phyloP scores from a whole-genome alignment of 2,797 vertebrate species.

The Cryptoblepharus egeriae region DNA sequence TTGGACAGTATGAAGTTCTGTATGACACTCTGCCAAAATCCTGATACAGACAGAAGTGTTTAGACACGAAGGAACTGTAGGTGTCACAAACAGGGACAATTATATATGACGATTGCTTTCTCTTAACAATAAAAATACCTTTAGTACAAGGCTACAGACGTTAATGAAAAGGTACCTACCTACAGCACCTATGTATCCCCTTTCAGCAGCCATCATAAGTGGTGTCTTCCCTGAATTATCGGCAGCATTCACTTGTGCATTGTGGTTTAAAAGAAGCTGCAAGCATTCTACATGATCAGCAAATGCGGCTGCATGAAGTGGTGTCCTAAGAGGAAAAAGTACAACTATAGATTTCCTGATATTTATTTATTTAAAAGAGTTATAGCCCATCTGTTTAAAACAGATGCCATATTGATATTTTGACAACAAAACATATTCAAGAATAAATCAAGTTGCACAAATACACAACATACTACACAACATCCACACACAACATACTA shows the following conservation, averaged over 20 bases:
- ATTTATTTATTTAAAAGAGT: too few species aligned
- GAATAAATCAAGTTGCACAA: neutral
- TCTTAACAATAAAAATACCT: neutral
- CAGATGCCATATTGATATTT: too few species aligned
- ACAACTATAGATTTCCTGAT: neutral
- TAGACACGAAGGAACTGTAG: neutral
- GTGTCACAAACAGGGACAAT: neutral
- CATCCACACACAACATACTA: neutral
- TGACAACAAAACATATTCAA: too few species aligned
- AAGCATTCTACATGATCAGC: slow-evolving; percentile 89
- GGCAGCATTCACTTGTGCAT: slow-evolving; percentile 81
- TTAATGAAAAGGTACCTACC: slow-evolving; percentile 75
- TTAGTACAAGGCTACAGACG: fast-evolving
- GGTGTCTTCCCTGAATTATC: slow-evolving; percentile 86
- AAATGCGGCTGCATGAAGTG: slow-evolving; percentile 93
- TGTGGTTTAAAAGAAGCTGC: slow-evolving; percentile 90
- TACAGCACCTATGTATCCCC: slow-evolving; percentile 82
- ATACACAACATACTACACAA: too few species aligned
- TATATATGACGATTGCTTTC: neutral
- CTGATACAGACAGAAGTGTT: neutral
- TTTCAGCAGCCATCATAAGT: slow-evolving; percentile 90
- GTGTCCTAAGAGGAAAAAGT: slow-evolving; percentile 78
- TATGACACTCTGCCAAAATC: neutral
- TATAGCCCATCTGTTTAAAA: too few species aligned
- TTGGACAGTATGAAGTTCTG: too few species aligned